Conservation (phyloP, 2,888 invertebrate species). For the Drosophila longiperda region DNA sequence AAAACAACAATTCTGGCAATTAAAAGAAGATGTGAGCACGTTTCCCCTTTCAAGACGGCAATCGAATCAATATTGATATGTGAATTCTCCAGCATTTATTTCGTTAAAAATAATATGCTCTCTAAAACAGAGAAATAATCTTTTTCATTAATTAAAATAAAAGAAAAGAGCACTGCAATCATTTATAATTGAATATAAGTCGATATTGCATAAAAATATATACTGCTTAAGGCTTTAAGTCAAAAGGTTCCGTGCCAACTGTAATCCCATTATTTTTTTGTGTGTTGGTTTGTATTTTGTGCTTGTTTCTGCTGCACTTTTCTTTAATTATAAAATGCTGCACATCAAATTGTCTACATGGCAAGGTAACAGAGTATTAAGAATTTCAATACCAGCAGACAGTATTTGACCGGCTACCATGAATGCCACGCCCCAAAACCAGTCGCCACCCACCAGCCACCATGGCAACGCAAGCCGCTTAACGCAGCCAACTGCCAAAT, state of each 20-base stretch:
- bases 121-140: neutral
- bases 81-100: neutral
- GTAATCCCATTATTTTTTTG: constrained; percentile 64
- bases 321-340: constrained; percentile 74
- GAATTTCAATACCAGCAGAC: constrained; percentile 72
- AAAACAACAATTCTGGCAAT: neutral
- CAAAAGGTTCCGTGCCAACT: constrained; percentile 64
- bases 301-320: constrained; percentile 57
- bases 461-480: constrained; percentile 78
- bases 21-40: neutral
- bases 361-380: constrained; percentile 78
- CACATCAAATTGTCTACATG: constrained; percentile 72
- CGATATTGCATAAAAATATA: neutral
- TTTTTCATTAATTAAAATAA: neutral
- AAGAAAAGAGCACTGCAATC: neutral
- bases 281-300: constrained; percentile 52
- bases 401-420: constrained; percentile 54
- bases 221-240: constrained; percentile 4
- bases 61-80: neutral
- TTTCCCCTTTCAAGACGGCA: neutral
- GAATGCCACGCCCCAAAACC: constrained; percentile 15
- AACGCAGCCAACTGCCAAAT: constrained; percentile 80
- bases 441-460: constrained; percentile 22
- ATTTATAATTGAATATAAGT: neutral
- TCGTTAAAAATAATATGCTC: neutral